phyloP scores from a whole-genome alignment of 2,888 invertebrate genomes.

The Diplazon laetatorius region DNA sequence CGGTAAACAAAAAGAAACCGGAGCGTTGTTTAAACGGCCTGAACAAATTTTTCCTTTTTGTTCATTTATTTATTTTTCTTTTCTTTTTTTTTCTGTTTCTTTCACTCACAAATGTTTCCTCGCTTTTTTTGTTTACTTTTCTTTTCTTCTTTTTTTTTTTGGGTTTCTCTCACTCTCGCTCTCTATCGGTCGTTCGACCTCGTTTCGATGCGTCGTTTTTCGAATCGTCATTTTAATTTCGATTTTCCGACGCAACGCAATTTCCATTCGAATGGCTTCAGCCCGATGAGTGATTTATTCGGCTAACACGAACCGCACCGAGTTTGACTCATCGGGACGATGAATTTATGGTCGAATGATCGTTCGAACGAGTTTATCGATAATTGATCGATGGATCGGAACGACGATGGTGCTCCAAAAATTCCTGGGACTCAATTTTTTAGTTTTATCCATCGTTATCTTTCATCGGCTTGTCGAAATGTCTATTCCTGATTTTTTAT shows the following conservation, averaged over 20 bases:
- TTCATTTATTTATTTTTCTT: not conserved
- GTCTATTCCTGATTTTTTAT: no score
- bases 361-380: not conserved
- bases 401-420: not conserved
- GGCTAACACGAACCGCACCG: not conserved
- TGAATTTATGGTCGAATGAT: not conserved
- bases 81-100: not conserved
- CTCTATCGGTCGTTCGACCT: no score
- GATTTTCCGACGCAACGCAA: not conserved
- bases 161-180: not conserved
- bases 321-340: not conserved
- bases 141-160: not conserved
- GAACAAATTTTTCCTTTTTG: not conserved
- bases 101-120: not conserved
- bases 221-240: not conserved
- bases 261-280: not conserved
- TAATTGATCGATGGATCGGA: not conserved
- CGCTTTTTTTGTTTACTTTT: no score
- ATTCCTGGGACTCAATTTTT: not conserved
- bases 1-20: slow-evolving; percentile 13
- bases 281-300: not conserved
- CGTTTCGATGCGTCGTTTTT: not conserved
- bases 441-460: slow-evolving; percentile 19
- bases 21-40: slow-evolving; percentile 1
- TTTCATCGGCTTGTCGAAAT: no score